phyloP scores from a whole-genome alignment of 1,140 invertebrate genomes.

The Leguminivora glycinivorella region DNA sequence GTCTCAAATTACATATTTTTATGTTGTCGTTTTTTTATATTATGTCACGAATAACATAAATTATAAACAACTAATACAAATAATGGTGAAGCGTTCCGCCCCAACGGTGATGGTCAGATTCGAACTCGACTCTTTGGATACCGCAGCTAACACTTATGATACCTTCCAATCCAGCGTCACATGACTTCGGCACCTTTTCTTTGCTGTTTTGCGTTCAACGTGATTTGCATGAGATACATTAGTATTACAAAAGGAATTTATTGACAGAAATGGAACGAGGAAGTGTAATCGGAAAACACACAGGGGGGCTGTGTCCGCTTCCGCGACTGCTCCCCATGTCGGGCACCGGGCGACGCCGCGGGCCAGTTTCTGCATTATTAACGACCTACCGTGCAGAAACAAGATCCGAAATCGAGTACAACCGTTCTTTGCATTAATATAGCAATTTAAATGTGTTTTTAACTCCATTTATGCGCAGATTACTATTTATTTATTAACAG shows the following conservation, averaged over 20 bases:
- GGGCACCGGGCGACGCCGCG: not conserved
- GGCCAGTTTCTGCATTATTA: slow-evolving; percentile 10
- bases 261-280: slow-evolving; percentile 5
- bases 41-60: no score
- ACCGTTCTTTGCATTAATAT: slow-evolving; percentile 3
- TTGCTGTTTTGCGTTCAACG: no score
- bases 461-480: not conserved
- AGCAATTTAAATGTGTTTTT: slow-evolving; percentile 13
- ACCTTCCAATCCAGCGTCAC: no score
- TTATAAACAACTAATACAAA: no score
- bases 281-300: slow-evolving; percentile 8
- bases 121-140: no score
- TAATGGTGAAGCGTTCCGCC: no score
- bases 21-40: no score
- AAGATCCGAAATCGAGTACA: not conserved
- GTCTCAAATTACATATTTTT: no score
- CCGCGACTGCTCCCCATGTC: not conserved
- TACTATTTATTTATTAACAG: slow-evolving; percentile 36
- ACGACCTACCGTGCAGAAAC: not conserved
- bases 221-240: no score
- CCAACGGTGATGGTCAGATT: no score
- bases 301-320: not conserved
- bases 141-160: no score
- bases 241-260: not conserved
- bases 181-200: no score